Conservation (phyloP, 1,140 invertebrate species). For the Pectinophora gossypiella region DNA sequence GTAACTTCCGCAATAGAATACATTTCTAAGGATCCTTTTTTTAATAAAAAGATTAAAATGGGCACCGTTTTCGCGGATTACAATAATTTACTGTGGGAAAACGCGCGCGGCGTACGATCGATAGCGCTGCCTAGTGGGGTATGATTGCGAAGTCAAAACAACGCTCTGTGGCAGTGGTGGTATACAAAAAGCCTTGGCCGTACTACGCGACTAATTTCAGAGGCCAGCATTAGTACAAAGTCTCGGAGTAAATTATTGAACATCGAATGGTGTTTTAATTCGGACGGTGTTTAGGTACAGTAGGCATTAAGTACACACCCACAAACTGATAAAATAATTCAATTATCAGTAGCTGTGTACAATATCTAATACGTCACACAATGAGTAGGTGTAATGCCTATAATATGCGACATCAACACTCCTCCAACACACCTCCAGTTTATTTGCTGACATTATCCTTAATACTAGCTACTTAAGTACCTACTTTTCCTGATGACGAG, state of each 20-base stretch:
- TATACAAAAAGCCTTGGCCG: conserved; percentile 40
- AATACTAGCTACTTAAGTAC: no score
- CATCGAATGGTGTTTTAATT: conserved; percentile 13
- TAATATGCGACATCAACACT: background rate
- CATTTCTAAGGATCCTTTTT: conserved; percentile 50
- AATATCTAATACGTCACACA: background rate
- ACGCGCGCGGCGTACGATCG: conserved; percentile 39
- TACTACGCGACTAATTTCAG: conserved; percentile 28
- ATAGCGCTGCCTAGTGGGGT: conserved; percentile 34
- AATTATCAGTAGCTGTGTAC: no score
- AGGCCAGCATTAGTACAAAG: background rate
- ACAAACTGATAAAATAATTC: conserved; percentile 26
- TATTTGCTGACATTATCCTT: no score
- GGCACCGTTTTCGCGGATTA: conserved; percentile 21
- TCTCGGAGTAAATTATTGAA: conserved; percentile 6
- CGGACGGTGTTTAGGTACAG: conserved; percentile 9
- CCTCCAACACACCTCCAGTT: background rate
- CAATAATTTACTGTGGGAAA: conserved; percentile 4
- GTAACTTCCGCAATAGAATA: conserved; percentile 66
- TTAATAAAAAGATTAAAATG: conserved; percentile 25
- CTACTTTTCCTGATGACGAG: no score
- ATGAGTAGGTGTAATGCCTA: background rate
- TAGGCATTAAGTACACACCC: conserved; percentile 27
- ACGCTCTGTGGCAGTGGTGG: conserved; percentile 23
- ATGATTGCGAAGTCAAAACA: conserved; percentile 43